Evolutionary conservation across 2,113 vertebrate species (phyloP).

Genomic region (Sinocyclocheilus maitianheensis): DNA sequence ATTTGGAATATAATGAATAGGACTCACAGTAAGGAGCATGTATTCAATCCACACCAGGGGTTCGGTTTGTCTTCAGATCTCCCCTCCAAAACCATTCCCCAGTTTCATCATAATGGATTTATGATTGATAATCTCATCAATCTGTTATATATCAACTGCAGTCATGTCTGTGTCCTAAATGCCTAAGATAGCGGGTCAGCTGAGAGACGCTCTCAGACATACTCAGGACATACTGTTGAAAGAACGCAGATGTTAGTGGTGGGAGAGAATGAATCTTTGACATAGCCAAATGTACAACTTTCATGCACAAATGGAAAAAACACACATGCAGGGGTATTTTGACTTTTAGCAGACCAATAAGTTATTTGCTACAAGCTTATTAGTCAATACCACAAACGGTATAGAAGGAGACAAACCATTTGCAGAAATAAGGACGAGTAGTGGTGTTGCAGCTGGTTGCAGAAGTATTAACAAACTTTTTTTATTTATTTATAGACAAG

Average conservation of each 20-base stretch:
- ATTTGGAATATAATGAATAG: constrained; percentile 45
- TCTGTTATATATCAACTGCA: constrained; percentile 49
- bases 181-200: not conserved
- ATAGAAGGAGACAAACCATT: not conserved
- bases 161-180: constrained; percentile 15
- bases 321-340: not conserved
- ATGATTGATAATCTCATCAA: constrained; percentile 54
- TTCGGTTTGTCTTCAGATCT: constrained; percentile 24
- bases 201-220: constrained; percentile 20
- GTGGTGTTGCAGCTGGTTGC: not conserved
- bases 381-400: not conserved
- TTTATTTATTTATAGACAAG: not conserved
- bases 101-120: constrained; percentile 37
- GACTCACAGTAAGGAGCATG: not conserved
- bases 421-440: not conserved
- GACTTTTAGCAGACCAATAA: constrained; percentile 1
- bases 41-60: constrained; percentile 24
- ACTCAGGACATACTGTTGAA: constrained; percentile 8
- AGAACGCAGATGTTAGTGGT: constrained; percentile 13
- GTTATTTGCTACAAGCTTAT: not conserved
- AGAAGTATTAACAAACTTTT: not conserved
- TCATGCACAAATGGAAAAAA: not conserved
- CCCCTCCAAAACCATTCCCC: constrained; percentile 19
- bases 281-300: not conserved
- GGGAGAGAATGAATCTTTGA: not conserved